Percentiles rank a stretch among this genome's conserved stretches.
phyloP scores from a whole-genome alignment of 2,888 invertebrate genomes.

The Zaprionus obscuricornis region DNA sequence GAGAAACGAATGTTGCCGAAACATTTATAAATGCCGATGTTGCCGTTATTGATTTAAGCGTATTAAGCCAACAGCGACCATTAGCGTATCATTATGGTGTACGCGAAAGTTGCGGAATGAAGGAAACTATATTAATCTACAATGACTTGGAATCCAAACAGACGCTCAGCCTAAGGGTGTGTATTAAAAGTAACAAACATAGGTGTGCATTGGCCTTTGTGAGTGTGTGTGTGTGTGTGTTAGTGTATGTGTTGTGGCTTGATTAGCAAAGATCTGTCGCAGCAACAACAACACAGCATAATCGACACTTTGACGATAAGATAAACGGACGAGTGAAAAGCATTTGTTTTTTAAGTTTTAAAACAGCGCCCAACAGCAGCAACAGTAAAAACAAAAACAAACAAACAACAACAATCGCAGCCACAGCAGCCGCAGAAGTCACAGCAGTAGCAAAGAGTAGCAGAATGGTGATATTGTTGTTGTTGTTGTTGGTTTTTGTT shows the following conservation, averaged over 20 bases:
- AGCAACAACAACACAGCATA: conserved; percentile 33
- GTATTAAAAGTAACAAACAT: conserved; percentile 37
- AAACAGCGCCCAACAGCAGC: conserved; percentile 16
- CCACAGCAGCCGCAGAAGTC: conserved; percentile 49
- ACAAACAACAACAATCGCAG: too few relatives aligned
- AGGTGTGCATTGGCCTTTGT: conserved; percentile 28
- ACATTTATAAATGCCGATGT: conserved; percentile 99
- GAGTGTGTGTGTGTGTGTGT: conserved; percentile 7
- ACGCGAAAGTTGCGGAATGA: conserved; percentile 98
- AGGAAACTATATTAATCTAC: conserved; percentile 94
- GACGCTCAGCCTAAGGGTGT: conserved; percentile 94
- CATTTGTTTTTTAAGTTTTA: conserved; percentile 28
- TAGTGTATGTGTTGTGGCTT: conserved; percentile 1
- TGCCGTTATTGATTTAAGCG: conserved; percentile 96
- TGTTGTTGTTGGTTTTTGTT: conserved; percentile 37
- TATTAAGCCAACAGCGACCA: conserved; percentile 95
- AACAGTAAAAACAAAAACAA: too few relatives aligned
- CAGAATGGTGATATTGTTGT: too few relatives aligned
- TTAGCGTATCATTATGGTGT: conserved; percentile 98
- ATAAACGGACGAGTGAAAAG: conserved; percentile 50
- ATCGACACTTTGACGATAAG: conserved; percentile 61
- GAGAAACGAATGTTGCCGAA: conserved; percentile 96
- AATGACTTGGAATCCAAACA: conserved; percentile 95
- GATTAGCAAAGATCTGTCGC: conserved; percentile 48
- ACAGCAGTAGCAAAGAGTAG: too few relatives aligned